A percentile compares a stretch with the other conserved stretches of the same genome.
Evolutionary conservation across 2,888 invertebrate species (phyloP).

Genomic region (Campoplex capitator): DNA sequence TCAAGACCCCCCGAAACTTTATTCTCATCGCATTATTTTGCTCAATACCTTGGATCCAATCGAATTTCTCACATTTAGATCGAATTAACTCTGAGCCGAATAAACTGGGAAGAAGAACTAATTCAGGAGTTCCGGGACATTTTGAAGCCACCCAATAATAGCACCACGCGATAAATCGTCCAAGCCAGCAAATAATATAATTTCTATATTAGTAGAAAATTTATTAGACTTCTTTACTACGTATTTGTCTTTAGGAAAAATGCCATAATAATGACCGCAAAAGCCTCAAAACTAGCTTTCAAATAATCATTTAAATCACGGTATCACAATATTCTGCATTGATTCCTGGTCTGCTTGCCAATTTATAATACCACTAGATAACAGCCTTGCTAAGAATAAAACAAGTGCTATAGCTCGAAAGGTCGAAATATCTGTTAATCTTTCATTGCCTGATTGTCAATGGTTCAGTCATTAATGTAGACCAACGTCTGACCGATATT

Average conservation of each 20-base stretch:
- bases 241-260: not conserved
- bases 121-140: not conserved
- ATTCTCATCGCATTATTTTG: constrained; percentile 30
- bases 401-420: constrained; percentile 4
- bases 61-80: constrained; percentile 34
- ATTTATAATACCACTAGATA: not conserved
- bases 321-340: constrained; percentile 32
- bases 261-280: not conserved
- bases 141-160: no score
- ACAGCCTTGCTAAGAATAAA: not conserved
- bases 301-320: no score
- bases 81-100: not conserved
- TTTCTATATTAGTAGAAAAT: no score
- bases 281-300: no score
- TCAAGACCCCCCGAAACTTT: constrained; percentile 26
- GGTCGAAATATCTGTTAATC: constrained; percentile 24
- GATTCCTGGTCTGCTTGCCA: not conserved
- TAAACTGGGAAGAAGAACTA: not conserved
- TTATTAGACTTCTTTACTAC: not conserved
- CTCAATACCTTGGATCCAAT: constrained; percentile 13
- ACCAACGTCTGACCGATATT: constrained; percentile 1
- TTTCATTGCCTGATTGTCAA: constrained; percentile 28
- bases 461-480: constrained; percentile 8
- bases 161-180: no score
- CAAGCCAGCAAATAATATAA: no score